phyloP scores from a whole-genome alignment of 2,113 vertebrate genomes.

The Cyanoramphus novaezelandiae region DNA sequence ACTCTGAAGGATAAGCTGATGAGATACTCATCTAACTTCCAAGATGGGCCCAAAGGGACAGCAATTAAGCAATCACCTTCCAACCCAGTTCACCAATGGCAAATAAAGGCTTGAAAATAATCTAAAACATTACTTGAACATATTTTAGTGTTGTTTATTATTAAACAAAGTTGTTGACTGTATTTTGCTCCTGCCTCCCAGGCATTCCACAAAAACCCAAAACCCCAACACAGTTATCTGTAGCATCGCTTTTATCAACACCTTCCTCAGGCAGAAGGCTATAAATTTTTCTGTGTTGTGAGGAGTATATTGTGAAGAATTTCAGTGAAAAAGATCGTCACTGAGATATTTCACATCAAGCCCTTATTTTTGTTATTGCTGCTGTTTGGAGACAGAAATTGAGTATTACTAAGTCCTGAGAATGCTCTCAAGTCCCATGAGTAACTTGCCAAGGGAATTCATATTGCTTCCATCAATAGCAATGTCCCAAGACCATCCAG shows the following conservation, averaged over 20 bases:
- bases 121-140: not conserved
- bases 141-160: not conserved
- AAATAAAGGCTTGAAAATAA: constrained; percentile 23
- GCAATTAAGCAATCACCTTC: constrained; percentile 40
- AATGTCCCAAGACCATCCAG: not conserved
- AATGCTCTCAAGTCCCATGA: not conserved
- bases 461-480: not conserved
- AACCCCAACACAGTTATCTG: not conserved
- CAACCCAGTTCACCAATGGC: not conserved
- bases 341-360: not conserved
- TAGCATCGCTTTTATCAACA: not conserved
- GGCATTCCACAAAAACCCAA: not conserved
- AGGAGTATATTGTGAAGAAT: not conserved
- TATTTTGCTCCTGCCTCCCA: not conserved
- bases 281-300: not conserved
- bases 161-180: constrained; percentile 6
- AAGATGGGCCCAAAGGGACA: not conserved
- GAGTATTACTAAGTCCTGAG: not conserved
- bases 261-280: not conserved
- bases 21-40: constrained; percentile 27
- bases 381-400: not conserved
- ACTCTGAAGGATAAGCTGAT: not conserved
- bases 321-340: not conserved
- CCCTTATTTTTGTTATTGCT: not conserved
- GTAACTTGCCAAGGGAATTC: not conserved